These are phyloP conservation scores for Battus philenor DNA, from an alignment of 1,140 invertebrate species.

Conservation along the genomic window DNA sequence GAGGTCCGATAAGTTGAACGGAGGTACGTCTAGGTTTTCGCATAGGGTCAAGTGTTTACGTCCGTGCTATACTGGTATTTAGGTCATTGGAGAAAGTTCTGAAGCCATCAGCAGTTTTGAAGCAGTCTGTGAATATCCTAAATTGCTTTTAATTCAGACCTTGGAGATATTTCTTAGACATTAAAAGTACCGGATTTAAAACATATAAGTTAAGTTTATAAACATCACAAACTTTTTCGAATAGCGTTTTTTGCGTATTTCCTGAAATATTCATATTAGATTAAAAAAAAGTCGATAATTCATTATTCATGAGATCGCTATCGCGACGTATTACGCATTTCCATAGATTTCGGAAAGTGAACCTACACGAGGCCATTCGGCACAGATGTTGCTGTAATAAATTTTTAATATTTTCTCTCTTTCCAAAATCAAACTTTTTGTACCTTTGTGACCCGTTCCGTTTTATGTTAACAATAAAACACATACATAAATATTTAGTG, in stretches of 20 bases:
- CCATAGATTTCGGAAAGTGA: constrained; percentile 38
- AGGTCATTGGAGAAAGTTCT: no score
- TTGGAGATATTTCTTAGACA: no score
- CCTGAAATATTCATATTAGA: neutral
- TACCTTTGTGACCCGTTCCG: constrained; percentile 6
- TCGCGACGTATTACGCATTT: constrained; percentile 48
- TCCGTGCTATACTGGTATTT: no score
- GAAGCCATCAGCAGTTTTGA: no score
- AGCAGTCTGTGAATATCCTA: no score
- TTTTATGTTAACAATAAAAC: neutral
- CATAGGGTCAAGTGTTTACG: no score
- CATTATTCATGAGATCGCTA: constrained; percentile 43
- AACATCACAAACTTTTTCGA: neutral
- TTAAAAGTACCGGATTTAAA: neutral
- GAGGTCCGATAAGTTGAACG: no score
- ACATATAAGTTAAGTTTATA: neutral
- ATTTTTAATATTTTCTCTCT: constrained; percentile 39
- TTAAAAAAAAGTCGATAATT: no score
- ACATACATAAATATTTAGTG: no score
- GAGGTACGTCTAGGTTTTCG: no score
- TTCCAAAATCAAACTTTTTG: constrained; percentile 28
- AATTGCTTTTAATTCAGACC: no score
- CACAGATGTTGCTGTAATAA: constrained; percentile 42
- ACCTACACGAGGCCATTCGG: constrained; percentile 23
- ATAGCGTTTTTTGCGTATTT: neutral